Evolutionary conservation across 2,888 invertebrate species (phyloP).

Genomic region (Psylliodes chrysocephalus): DNA sequence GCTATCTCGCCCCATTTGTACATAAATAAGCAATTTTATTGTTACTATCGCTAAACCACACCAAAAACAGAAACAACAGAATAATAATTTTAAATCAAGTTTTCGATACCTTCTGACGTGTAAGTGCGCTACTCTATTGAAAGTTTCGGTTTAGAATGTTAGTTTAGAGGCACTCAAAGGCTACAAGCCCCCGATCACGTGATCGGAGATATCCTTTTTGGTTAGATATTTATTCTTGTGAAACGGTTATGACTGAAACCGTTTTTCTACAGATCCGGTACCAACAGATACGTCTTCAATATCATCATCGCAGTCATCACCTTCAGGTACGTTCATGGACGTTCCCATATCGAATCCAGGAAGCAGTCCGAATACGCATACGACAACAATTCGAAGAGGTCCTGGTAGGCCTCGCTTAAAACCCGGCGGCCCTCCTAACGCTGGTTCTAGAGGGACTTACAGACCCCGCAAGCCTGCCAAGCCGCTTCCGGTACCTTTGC

Average conservation of each 20-base stretch:
- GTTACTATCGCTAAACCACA: too few species aligned
- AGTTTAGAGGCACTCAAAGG: too few species aligned
- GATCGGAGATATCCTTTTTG: too few species aligned
- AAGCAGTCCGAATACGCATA: conserved; percentile 39
- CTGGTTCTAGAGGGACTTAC: conserved; percentile 70
- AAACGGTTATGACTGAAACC: not conserved
- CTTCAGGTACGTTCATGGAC: conserved; percentile 45
- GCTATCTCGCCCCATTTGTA: too few species aligned
- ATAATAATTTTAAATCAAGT: too few species aligned
- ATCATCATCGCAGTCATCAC: conserved; percentile 46
- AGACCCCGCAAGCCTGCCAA: conserved; percentile 69
- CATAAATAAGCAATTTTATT: too few species aligned
- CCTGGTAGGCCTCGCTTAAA: conserved; percentile 76
- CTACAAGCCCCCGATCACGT: too few species aligned
- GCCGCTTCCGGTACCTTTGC: conserved; percentile 63
- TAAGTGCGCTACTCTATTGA: too few species aligned
- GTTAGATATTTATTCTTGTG: too few species aligned
- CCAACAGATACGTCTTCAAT: conserved; percentile 42
- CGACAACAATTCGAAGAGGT: conserved; percentile 67
- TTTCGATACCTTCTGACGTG: too few species aligned
- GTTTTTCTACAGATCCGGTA: conserved; percentile 33
- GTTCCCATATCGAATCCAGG: conserved; percentile 26
- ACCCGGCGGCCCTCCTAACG: conserved; percentile 73
- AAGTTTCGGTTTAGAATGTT: too few species aligned
- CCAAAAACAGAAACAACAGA: too few species aligned